phyloP scores from a whole-genome alignment of 2,888 invertebrate genomes.

The Ypsolopha scabrella region DNA sequence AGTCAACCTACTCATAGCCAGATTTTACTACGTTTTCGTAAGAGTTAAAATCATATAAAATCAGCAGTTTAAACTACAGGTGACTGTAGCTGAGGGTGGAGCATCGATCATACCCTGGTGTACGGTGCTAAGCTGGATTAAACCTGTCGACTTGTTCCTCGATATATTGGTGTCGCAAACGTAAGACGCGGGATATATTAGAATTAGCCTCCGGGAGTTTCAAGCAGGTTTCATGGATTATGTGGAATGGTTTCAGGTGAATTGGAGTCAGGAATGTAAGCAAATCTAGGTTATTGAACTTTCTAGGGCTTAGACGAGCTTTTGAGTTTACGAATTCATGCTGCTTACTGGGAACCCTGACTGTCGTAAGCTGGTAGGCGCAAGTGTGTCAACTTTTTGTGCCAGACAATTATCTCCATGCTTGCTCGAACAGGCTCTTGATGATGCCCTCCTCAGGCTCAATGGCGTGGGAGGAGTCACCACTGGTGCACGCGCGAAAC shows the following conservation, averaged over 20 bases:
- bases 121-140: slow-evolving; percentile 28
- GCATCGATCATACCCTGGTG: slow-evolving; percentile 7
- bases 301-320: too few species aligned
- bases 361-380: too few species aligned
- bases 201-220: not conserved
- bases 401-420: too few species aligned
- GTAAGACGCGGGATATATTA: not conserved
- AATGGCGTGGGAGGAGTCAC: too few species aligned
- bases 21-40: not conserved
- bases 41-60: not conserved
- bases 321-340: too few species aligned
- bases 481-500: too few species aligned
- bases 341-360: too few species aligned
- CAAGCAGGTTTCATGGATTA: not conserved
- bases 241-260: not conserved
- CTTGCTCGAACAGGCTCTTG: too few species aligned
- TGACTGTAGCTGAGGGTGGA: not conserved
- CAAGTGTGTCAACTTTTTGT: too few species aligned
- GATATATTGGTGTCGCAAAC: slow-evolving; percentile 20
- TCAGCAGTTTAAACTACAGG: not conserved
- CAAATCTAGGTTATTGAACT: too few species aligned
- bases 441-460: too few species aligned
- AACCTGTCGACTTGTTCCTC: slow-evolving; percentile 22
- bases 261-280: too few species aligned
- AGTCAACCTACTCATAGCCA: not conserved